phyloP scores from a whole-genome alignment of 2,113 vertebrate species.

The Oryzias woworae region DNA sequence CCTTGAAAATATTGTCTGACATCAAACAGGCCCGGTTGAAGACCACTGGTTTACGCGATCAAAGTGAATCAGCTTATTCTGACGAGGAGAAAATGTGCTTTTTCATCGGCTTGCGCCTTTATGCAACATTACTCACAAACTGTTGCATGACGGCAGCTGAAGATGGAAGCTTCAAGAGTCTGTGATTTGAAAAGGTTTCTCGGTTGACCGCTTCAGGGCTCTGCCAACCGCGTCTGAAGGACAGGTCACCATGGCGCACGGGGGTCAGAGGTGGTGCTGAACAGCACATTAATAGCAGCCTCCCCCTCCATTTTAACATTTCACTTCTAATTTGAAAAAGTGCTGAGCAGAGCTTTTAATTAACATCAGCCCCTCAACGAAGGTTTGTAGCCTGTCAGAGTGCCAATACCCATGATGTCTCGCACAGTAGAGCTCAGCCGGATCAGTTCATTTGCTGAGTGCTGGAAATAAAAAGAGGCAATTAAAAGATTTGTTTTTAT shows the following conservation, averaged over 20 bases:
- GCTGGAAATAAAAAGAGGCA: constrained; percentile 4
- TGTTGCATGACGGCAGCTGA: too few species aligned
- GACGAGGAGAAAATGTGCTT: too few species aligned
- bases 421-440: not conserved
- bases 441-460: constrained; percentile 46
- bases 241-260: constrained; percentile 26
- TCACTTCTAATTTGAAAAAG: constrained; percentile 66
- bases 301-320: constrained; percentile 62
- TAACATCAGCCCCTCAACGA: constrained; percentile 47
- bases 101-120: too few species aligned
- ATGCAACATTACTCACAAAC: too few species aligned
- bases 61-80: too few species aligned
- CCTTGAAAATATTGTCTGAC: too few species aligned
- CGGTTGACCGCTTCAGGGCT: constrained; percentile 23
- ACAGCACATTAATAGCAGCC: constrained; percentile 44
- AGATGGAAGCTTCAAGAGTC: too few species aligned
- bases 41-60: too few species aligned
- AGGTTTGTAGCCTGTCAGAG: constrained; percentile 43
- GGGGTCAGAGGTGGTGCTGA: constrained; percentile 37
- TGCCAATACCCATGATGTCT: not conserved
- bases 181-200: not conserved
- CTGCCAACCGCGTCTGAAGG: constrained; percentile 69
- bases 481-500: too few species aligned
- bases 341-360: constrained; percentile 66
- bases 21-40: too few species aligned